Evolutionary conservation across 2,113 vertebrate species (phyloP).

Genomic region (Suncus etruscus): DNA sequence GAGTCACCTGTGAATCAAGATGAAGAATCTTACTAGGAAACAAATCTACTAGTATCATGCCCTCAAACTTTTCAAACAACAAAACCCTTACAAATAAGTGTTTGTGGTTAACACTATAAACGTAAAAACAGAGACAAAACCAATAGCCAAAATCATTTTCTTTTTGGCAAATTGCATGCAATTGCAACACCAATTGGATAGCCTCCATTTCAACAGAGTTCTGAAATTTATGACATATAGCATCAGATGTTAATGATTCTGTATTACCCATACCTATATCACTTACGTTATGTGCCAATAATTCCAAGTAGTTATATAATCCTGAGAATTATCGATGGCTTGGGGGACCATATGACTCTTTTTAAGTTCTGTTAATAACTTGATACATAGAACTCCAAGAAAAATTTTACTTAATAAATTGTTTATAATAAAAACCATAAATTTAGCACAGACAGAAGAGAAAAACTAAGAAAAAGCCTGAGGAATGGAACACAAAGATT

Average conservation of each 20-base stretch:
- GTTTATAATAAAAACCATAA: neutral
- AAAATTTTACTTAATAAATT: neutral
- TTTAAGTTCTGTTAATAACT: neutral
- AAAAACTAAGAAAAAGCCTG: neutral
- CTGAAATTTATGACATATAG: too few relatives aligned
- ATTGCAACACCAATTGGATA: neutral
- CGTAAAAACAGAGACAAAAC: neutral
- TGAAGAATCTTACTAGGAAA: neutral
- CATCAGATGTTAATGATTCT: neutral
- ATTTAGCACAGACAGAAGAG: neutral
- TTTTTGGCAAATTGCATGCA: neutral
- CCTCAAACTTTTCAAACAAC: neutral
- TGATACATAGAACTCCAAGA: neutral
- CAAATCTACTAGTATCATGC: neutral
- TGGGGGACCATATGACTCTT: neutral
- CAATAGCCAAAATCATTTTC: neutral
- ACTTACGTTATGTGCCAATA: neutral
- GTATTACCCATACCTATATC: too few relatives aligned
- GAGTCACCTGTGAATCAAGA: neutral
- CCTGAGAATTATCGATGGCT: neutral
- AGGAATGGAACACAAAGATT: accelerated
- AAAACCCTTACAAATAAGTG: too few relatives aligned
- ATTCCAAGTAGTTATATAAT: neutral
- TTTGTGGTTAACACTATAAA: too few relatives aligned
- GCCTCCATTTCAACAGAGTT: neutral